Conservation (phyloP, 1,140 invertebrate genomes). For the Cotesia chilonis region DNA sequence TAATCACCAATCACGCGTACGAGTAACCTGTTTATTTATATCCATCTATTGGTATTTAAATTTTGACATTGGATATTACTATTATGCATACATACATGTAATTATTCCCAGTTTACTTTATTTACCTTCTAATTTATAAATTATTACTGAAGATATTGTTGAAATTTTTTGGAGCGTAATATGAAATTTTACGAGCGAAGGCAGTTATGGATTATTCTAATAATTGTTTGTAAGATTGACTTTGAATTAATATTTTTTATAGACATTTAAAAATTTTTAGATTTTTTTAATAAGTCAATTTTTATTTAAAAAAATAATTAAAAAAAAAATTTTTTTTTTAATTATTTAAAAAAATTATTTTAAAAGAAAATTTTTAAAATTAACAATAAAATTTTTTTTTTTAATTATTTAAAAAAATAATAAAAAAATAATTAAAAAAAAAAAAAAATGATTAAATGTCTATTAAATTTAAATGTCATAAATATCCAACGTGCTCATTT, state of each 20-base stretch:
- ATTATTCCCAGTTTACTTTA: neutral
- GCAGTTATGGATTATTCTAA: conserved; percentile 15
- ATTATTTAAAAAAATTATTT: conserved; percentile 27
- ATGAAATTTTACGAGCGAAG: conserved; percentile 10
- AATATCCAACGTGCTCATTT: too few relatives aligned
- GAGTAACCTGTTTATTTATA: too few relatives aligned
- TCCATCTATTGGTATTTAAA: too few relatives aligned
- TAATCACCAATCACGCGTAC: neutral
- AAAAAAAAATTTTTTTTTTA: neutral
- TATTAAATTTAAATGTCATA: too few relatives aligned
- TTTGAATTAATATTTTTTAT: conserved; percentile 1
- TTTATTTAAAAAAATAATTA: neutral
- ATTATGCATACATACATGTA: neutral
- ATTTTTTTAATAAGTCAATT: neutral
- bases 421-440: neutral
- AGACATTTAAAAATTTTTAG: neutral
- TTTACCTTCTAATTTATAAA: too few relatives aligned
- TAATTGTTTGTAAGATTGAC: conserved; percentile 15
- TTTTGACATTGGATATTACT: neutral
- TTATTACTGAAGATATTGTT: neutral
- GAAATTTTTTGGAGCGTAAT: neutral
- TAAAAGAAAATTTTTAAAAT: too few relatives aligned
- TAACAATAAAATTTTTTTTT: neutral
- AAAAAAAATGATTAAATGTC: too few relatives aligned
- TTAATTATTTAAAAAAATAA: conserved; percentile 23